Evolutionary conservation across 2,888 invertebrate genomes (phyloP).

Genomic region (Leucoma salicis): DNA sequence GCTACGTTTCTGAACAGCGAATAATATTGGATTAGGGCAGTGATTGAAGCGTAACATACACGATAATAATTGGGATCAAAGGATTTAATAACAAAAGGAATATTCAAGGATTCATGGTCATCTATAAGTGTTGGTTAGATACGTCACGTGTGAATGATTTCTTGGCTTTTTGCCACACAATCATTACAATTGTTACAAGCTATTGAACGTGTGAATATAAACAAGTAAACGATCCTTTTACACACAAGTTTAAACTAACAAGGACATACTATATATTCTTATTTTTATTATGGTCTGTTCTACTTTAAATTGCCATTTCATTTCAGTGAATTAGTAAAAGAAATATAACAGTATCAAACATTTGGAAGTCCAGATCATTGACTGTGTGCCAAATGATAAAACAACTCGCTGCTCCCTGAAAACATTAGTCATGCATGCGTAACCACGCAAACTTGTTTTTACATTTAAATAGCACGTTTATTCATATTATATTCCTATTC

Average conservation of each 20-base stretch:
- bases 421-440: conserved; percentile 28
- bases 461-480: conserved; percentile 14
- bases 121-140: conserved; percentile 25
- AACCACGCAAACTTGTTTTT: conserved; percentile 26
- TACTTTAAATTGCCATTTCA: not conserved
- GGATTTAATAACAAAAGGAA: conserved; percentile 16
- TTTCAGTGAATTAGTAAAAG: not conserved
- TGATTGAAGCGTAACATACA: conserved; percentile 24
- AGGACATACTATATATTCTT: too few relatives aligned
- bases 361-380: conserved; percentile 26
- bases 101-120: conserved; percentile 25
- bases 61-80: conserved; percentile 32
- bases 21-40: conserved; percentile 1
- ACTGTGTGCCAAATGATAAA: conserved; percentile 25
- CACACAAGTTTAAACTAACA: not conserved
- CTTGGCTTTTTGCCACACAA: conserved; percentile 43
- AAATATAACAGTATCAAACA: conserved; percentile 16
- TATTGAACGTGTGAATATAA: conserved; percentile 36
- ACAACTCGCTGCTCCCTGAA: conserved; percentile 21
- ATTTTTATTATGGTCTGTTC: too few relatives aligned
- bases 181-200: conserved; percentile 24
- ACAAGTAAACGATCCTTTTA: conserved; percentile 38
- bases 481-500: conserved; percentile 2
- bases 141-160: conserved; percentile 32
- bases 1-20: not conserved